Evolutionary conservation across 2,797 vertebrate species (phyloP).

Genomic region (Lerista edwardsae): DNA sequence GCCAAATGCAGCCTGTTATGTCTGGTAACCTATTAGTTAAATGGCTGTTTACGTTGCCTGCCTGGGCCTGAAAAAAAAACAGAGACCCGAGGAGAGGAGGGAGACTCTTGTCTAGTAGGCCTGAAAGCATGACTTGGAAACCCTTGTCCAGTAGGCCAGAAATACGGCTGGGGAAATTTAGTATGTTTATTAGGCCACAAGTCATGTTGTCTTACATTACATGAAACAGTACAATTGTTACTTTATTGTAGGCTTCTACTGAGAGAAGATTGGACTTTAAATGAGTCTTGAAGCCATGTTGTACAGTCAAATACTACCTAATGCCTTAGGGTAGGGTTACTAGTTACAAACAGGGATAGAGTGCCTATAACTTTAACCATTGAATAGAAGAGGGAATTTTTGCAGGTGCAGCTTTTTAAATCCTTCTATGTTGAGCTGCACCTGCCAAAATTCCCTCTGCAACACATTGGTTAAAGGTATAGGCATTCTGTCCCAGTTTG

Average conservation of each 20-base stretch:
- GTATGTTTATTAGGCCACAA: not conserved
- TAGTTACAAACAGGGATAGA: too few species aligned
- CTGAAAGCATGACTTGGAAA: not conserved
- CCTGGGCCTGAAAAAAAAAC: not conserved
- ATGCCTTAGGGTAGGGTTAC: too few species aligned
- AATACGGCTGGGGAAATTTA: not conserved
- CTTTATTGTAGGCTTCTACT: not conserved
- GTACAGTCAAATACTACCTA: not conserved
- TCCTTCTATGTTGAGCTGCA: too few species aligned
- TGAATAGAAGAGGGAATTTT: too few species aligned
- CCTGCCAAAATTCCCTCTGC: too few species aligned
- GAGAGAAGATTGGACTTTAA: not conserved
- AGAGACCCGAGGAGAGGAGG: too few species aligned
- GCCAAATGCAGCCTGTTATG: not conserved
- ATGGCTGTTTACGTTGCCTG: not conserved
- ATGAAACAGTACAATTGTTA: not conserved
- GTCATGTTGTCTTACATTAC: not conserved
- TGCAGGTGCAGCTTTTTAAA: too few species aligned
- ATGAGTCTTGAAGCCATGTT: not conserved
- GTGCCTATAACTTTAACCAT: too few species aligned
- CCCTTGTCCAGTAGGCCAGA: too few species aligned
- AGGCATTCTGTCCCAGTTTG: too few species aligned
- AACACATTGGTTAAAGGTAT: too few species aligned
- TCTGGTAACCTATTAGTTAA: not conserved
- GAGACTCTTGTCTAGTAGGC: not conserved